Evolutionary conservation across 2,113 vertebrate species (phyloP).

Genomic region (Leptobrachium ailaonicum): DNA sequence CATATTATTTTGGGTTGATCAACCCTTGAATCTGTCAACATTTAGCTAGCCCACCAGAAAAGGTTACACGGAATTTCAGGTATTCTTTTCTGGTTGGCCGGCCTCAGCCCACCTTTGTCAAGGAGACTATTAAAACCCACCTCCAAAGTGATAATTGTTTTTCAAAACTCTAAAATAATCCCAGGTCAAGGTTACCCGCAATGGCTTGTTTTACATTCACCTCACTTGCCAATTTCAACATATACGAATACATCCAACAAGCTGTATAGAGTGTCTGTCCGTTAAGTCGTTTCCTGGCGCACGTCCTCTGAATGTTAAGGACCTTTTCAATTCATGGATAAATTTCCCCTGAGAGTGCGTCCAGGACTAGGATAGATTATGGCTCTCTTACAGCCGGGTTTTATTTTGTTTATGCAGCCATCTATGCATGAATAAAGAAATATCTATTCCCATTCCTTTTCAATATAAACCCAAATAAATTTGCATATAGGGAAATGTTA

Average conservation of each 20-base stretch:
- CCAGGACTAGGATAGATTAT: constrained; percentile 2
- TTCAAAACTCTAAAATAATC: too few species aligned
- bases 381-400: neutral
- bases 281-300: neutral
- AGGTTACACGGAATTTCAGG: too few species aligned
- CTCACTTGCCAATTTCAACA: neutral
- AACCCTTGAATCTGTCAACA: too few species aligned
- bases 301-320: neutral
- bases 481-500: neutral
- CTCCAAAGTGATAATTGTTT: too few species aligned
- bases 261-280: neutral
- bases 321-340: neutral
- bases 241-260: neutral
- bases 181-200: neutral
- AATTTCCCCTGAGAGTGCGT: constrained; percentile 4
- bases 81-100: too few species aligned
- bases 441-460: neutral
- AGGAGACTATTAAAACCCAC: too few species aligned
- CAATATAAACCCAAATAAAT: neutral
- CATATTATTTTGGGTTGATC: too few species aligned
- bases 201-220: neutral
- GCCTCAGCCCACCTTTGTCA: too few species aligned
- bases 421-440: neutral
- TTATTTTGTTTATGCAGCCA: neutral
- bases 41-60: too few species aligned